Evolutionary conservation across 2,888 invertebrate genomes (phyloP), one percentile per base, ranked within the genome.

Genomic region (Orthosia gothica): DNA sequence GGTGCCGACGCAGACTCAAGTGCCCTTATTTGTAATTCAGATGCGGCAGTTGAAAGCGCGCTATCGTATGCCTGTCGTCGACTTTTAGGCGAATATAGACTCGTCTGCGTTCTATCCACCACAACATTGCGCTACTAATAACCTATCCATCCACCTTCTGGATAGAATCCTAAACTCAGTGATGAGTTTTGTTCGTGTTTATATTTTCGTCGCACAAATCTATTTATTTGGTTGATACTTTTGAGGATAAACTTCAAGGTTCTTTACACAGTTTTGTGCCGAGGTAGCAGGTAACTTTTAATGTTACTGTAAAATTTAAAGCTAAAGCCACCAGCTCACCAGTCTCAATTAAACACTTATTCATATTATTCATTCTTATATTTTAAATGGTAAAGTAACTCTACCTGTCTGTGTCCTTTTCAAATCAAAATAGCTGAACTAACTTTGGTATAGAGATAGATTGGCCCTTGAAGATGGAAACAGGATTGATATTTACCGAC

Each of bases 1-100:
- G 75, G 79, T 76, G 79, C 70, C 70, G 76, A 76, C 67, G 66
- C 77, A 78, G 70, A 79, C 66, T 82, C 70, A 74, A 88, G 86
- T 85, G 64, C 76, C 81, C 89, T 89, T 87, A 92, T 92, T 91
- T 92, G 91, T 89, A 84, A 92, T 91, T 92, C 91, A 91, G 89
- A 92, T 91, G 88, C 83, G 87, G 82, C 74, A 71, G 83, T 85
- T 84, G 84, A 84, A 81, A 86, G 83, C 81, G 84, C 59, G 57
- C 76, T 75, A 76, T 77, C 79, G 82, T 78, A 70, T 68, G 77
- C 71, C 70, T 74, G 77, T 85, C 68, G 77, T 75, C 64, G 78
- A 85, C 73, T 83, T 86, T 86, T 75, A 81, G 80, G 78, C 78
- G 76, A 82, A 85, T 76, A 54, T 76, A 54, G 74, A 71, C 78